Evolutionary conservation across 2,888 invertebrate genomes (phyloP), one percentile per base, ranked within the genome.

Genomic region (Spicauda simplicius): DNA sequence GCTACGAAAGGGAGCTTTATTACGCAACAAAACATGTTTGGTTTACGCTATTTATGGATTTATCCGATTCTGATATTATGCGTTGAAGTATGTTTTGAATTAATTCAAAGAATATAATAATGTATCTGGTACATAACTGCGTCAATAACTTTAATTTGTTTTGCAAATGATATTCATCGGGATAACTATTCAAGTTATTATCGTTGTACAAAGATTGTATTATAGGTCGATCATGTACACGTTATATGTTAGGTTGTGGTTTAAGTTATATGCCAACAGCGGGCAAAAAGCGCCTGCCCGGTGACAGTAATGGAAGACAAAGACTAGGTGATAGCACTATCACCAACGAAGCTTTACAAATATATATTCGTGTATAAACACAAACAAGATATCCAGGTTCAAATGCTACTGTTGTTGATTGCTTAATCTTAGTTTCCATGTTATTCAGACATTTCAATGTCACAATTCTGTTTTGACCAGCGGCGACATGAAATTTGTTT

Each of bases 401-500:
- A 33, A 33, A 3, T 8, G 10, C 33, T 33, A 10, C 33, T 8
- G 3, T 33, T 10, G 33, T 33, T 33, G 33, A 6, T 33, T 33
- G 33, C 8, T 6, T 33, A 6, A 33, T 33, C 41, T 14, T 25
- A 41, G 5, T 0, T 41, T 41, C 7, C 33, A 41, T 41, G 14
- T 41, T 41, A 41, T 0, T 41, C 1, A 14, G 33, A 1, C 41
- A 41, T 41, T 10, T 41, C 41, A 14, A 41, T 41, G 41, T 41
- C 41, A 4, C 14, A 14, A 14, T 41, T 41, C 14, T 41, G 14
- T 41, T 41, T 41, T 41, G 41, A 41, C 41, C 48, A 0, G 16
- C 6, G 48, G 48, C 48, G 18, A 50, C 50, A 37, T 16, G 19
- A 18, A 5, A 6, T 69, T 72, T 70, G 69, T 71, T 63, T 69